Evolutionary conservation across 2,888 invertebrate species (phyloP).

Genomic region (Cephus nigrinus): DNA sequence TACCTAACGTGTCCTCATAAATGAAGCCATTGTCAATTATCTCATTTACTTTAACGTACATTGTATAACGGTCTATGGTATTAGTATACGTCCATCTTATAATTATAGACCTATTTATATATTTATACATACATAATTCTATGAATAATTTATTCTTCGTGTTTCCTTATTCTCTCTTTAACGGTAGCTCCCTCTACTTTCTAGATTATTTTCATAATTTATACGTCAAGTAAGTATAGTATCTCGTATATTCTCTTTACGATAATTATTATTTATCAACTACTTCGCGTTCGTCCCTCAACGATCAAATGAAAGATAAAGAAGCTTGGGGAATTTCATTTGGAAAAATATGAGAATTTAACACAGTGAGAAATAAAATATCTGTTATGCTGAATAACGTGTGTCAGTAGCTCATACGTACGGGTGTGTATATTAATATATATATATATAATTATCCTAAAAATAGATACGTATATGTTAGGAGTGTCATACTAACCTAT

Average conservation of each 20-base stretch:
- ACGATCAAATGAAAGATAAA: not conserved
- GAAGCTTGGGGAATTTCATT: not conserved
- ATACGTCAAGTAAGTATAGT: conserved; percentile 37
- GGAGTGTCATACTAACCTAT: not conserved
- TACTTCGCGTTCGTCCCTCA: not conserved
- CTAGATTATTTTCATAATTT: conserved; percentile 25
- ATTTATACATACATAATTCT: conserved; percentile 18
- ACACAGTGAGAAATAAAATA: not conserved
- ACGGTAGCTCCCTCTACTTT: conserved; percentile 8
- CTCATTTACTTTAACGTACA: conserved; percentile 20
- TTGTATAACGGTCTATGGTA: conserved; percentile 23
- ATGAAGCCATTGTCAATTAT: conserved; percentile 26
- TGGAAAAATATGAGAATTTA: not conserved
- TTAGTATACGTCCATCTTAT: not conserved
- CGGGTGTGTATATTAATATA: not conserved
- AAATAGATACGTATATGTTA: not conserved
- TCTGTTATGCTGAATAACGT: not conserved
- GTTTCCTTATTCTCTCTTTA: conserved; percentile 22
- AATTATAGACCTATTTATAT: conserved; percentile 13
- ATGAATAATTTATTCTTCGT: conserved; percentile 17
- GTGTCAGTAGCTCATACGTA: not conserved
- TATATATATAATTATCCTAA: not conserved
- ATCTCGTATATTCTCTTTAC: conserved; percentile 23
- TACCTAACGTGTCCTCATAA: conserved; percentile 25
- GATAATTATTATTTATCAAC: not conserved